A percentile compares a stretch with the other conserved stretches of the same genome.
These are phyloP conservation scores for Phaetusa simplex DNA, from an alignment of 2,113 vertebrate species.

Conservation along the genomic window DNA sequence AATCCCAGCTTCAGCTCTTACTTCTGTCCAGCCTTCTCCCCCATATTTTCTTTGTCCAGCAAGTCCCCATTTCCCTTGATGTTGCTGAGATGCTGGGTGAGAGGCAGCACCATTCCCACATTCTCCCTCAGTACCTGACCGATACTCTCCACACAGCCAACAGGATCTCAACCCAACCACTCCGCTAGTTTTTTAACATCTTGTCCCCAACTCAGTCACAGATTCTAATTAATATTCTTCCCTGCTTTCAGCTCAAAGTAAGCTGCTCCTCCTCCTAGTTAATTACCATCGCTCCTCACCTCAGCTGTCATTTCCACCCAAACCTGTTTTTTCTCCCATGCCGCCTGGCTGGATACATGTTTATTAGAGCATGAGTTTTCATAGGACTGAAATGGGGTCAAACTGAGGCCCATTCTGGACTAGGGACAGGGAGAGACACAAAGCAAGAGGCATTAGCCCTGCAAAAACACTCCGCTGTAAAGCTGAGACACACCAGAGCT, in stretches of 20 bases:
- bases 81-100: neutral
- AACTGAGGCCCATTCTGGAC: neutral
- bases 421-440: neutral
- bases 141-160: neutral
- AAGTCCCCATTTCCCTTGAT: neutral
- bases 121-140: neutral
- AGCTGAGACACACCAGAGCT: neutral
- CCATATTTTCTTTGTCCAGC: rapidly evolving
- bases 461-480: neutral
- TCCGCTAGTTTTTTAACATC: neutral
- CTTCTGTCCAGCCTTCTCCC: neutral
- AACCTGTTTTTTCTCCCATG: neutral
- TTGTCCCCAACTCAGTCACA: neutral
- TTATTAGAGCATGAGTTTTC: constrained; percentile 39
- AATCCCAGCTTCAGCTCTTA: neutral
- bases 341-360: neutral
- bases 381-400: neutral
- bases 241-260: neutral
- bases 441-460: neutral
- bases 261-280: neutral
- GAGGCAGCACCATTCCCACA: neutral
- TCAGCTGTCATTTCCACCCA: neutral
- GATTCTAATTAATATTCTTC: neutral
- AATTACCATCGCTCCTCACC: neutral
- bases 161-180: neutral